Base-by-base conservation (phyloP, 2,888 invertebrate genomes). In the Hypselothyrea guttata region DNA sequence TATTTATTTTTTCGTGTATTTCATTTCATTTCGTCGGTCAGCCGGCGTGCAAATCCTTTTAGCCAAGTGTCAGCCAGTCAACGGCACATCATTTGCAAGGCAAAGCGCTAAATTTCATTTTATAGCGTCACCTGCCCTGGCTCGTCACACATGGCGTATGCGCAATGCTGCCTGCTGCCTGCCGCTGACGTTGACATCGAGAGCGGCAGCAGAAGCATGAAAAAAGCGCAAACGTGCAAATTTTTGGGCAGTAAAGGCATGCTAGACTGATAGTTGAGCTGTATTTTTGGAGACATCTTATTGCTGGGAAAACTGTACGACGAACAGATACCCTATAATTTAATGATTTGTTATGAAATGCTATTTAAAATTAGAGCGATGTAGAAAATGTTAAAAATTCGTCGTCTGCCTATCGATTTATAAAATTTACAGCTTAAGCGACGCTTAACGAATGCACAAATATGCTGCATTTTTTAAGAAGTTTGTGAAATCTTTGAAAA, bases 91-190 rank as follows among this genome's bases (percentile, higher is more conserved):
- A 81, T 82, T 81, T 82, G 75, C 84, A 82, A 81, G 77, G 79
- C 83, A 83, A 81, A 81, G 76, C 79, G 74, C 83, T 75, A 81
- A 83, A 81, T 83, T 78, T 83, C 77, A 71, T 81, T 83, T 81
- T 67, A 53, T 67, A 79, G 62, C 75, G 60, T 22, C 22, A 22
- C 40, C n/a, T 13, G 18, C 18, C 15, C 15, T 44, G 44, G 9
- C 12, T 47, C 35, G 48, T 28, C 28, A 49, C 51, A 47, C 51
- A 48, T 42, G 58, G 56, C 65, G 70, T 62, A 71, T 71, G 67
- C 57, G 62, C 59, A 54, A 61, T 42, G 56, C 57, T 49, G 54
- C 41, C 51, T 60, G 67, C 34, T 53, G 56, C 41, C 51, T 60
- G 67, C 34, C 56, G 56, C 49, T 69, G 69, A 53, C 59, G 59